phyloP scores from a whole-genome alignment of 2,797 vertebrate species.

The Phalloptychus januarius region DNA sequence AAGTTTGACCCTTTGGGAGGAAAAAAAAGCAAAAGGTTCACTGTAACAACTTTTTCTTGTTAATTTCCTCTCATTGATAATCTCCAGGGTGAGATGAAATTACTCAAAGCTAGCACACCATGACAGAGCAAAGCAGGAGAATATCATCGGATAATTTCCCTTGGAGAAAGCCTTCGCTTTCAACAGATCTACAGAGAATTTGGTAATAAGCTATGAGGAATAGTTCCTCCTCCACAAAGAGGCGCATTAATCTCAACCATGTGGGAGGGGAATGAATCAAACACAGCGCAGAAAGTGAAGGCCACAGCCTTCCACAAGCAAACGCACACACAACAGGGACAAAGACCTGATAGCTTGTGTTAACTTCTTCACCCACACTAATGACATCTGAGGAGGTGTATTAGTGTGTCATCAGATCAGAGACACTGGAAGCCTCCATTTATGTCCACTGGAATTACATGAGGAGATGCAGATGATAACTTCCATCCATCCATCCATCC shows the following conservation, averaged over 20 bases:
- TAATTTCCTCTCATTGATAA: not conserved
- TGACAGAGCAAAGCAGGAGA: not conserved
- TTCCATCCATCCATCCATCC: too few species aligned
- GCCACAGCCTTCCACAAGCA: conserved; percentile 17
- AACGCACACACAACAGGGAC: conserved; percentile 20
- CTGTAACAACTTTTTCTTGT: not conserved
- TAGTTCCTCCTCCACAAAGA: conserved; percentile 40
- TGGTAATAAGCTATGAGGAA: conserved; percentile 35
- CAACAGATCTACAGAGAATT: conserved; percentile 17
- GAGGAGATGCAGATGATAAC: conserved; percentile 25
- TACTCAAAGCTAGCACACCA: not conserved
- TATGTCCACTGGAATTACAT: conserved; percentile 40
- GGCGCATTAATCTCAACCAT: conserved; percentile 46
- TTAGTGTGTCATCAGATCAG: conserved; percentile 20
- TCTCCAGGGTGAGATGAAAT: not conserved
- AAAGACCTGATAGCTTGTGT: conserved; percentile 27
- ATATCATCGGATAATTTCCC: not conserved
- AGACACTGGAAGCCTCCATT: conserved; percentile 22
- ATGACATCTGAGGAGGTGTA: conserved; percentile 49
- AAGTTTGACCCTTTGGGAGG: not conserved
- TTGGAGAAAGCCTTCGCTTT: not conserved
- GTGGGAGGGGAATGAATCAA: conserved; percentile 55
- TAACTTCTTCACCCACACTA: conserved; percentile 43
- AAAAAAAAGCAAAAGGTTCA: not conserved
- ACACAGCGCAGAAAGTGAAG: conserved; percentile 37